Conservation (phyloP, 2,113 vertebrate species). For the Fulica atra region DNA sequence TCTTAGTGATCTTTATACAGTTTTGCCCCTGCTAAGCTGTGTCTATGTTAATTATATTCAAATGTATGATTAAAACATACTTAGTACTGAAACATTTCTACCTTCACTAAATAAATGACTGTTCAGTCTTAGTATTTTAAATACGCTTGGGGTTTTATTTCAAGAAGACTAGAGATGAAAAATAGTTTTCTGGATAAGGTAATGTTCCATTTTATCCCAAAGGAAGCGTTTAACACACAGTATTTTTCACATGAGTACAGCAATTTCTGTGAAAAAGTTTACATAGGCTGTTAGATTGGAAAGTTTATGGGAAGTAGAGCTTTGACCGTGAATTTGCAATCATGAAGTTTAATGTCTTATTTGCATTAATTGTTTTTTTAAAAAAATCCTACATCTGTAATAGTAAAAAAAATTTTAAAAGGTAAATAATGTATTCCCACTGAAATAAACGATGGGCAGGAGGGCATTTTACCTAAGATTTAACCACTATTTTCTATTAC, state of each 20-base stretch:
- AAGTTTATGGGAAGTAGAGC: background rate
- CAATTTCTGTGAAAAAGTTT: background rate
- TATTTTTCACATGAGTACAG: background rate
- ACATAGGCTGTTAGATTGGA: background rate
- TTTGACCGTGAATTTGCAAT: background rate
- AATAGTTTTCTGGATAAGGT: background rate
- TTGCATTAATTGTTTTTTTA: background rate
- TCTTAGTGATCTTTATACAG: background rate
- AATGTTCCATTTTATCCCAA: background rate
- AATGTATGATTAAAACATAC: background rate
- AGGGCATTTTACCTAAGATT: background rate
- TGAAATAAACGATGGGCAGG: background rate
- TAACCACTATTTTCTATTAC: background rate
- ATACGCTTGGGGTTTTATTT: background rate
- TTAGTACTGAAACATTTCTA: background rate
- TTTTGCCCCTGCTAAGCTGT: background rate
- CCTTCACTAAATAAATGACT: background rate
- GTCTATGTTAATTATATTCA: background rate
- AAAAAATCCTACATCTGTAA: fast-evolving
- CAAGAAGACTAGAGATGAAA: background rate
- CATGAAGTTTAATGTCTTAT: background rate
- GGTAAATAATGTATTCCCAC: background rate
- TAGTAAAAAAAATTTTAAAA: background rate
- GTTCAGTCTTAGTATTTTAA: background rate
- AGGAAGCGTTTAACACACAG: background rate